phyloP scores from a whole-genome alignment of 1,140 invertebrate species.

The Leptonema lineaticorne region DNA sequence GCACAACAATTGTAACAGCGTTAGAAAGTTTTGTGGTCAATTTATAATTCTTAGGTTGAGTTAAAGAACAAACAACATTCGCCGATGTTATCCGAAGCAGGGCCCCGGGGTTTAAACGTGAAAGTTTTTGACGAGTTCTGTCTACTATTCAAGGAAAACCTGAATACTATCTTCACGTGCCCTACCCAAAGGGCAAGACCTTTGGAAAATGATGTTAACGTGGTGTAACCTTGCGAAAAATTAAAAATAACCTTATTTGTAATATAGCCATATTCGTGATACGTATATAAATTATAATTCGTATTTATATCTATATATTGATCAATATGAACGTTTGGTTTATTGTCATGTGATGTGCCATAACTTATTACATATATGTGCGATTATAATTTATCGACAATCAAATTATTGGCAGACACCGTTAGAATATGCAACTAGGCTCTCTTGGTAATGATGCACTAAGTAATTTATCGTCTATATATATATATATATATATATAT shows the following conservation, averaged over 20 bases:
- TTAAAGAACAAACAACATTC: constrained; percentile 29
- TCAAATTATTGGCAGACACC: constrained; percentile 39
- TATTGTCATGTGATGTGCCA: background rate
- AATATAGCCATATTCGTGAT: background rate
- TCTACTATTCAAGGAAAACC: background rate
- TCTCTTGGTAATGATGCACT: constrained; percentile 35
- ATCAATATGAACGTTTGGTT: background rate
- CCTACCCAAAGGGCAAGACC: background rate
- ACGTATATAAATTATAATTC: background rate
- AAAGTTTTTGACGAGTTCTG: constrained; percentile 22
- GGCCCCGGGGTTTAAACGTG: background rate
- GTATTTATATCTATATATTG: background rate
- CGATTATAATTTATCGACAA: constrained; percentile 37
- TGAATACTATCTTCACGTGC: background rate
- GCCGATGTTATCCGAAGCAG: background rate
- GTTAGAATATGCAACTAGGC: constrained; percentile 16
- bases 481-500: no score
- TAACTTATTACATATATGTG: background rate
- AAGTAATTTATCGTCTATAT: constrained; percentile 38
- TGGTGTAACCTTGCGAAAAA: constrained; percentile 8
- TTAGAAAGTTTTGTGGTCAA: constrained; percentile 27
- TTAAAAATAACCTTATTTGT: constrained; percentile 19
- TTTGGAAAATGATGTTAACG: constrained; percentile 15
- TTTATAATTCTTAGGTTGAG: constrained; percentile 35
- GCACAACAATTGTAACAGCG: no score